These are phyloP conservation scores for Drosophila histrio DNA, from an alignment of 2,888 invertebrate species.

Conservation along the genomic window DNA sequence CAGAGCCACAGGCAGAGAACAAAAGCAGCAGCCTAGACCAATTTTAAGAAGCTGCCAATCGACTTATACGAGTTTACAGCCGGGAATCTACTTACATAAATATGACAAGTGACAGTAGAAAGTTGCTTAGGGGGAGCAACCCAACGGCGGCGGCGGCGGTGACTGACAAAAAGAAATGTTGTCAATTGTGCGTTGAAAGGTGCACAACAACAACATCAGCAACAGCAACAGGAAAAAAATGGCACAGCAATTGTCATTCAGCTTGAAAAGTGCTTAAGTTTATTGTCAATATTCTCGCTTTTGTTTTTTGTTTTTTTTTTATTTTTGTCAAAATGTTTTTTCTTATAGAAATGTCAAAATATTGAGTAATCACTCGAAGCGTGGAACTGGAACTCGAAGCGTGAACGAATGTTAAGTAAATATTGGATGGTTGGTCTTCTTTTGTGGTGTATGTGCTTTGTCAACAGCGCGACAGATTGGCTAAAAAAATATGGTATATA, in stretches of 20 bases:
- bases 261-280: constrained; percentile 74
- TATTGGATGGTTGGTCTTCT: constrained; percentile 49
- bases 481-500: constrained; percentile 13
- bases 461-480: constrained; percentile 43
- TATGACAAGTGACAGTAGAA: constrained; percentile 77
- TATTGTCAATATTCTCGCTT: constrained; percentile 71
- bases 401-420: constrained; percentile 68
- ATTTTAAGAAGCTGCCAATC: constrained; percentile 73
- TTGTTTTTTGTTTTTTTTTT: constrained; percentile 34
- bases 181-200: constrained; percentile 62
- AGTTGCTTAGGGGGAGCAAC: constrained; percentile 61
- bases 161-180: constrained; percentile 55
- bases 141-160: constrained; percentile 9
- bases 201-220: constrained; percentile 20
- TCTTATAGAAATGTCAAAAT: constrained; percentile 71
- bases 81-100: constrained; percentile 46
- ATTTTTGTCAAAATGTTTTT: neutral
- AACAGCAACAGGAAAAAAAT: constrained; percentile 51
- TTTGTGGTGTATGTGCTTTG: constrained; percentile 33
- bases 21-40: constrained; percentile 62
- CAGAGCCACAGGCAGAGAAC: constrained; percentile 19
- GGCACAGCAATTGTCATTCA: constrained; percentile 79
- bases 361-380: constrained; percentile 73
- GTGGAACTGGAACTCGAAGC: constrained; percentile 57
- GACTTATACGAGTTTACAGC: neutral